phyloP scores from a whole-genome alignment of 2,113 vertebrate species.

The Paracanthobrama guichenoti region DNA sequence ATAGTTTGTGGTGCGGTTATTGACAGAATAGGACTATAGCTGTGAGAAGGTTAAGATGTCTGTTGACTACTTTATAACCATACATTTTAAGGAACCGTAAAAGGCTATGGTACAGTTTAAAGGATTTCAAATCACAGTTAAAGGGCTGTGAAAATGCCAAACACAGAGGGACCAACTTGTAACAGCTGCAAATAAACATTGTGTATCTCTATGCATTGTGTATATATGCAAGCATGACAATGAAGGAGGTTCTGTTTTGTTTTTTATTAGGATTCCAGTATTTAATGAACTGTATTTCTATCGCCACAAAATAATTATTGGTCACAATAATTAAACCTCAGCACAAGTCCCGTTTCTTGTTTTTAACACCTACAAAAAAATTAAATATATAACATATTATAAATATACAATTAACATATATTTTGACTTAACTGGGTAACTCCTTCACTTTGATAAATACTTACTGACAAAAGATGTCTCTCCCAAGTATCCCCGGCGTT shows the following conservation, averaged over 20 bases:
- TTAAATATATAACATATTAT: no score
- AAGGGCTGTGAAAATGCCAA: conserved; percentile 32
- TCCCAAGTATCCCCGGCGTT: conserved; percentile 78
- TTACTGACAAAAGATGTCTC: conserved; percentile 87
- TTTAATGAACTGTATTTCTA: background rate
- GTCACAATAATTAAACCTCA: background rate
- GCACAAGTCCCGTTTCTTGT: background rate
- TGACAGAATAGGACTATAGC: background rate
- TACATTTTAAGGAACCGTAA: background rate
- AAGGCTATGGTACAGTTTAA: conserved; percentile 33
- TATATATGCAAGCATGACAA: background rate
- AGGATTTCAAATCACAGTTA: background rate
- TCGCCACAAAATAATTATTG: no score
- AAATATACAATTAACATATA: no score
- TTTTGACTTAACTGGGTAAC: background rate
- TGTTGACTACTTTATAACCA: background rate
- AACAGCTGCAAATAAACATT: conserved; percentile 14
- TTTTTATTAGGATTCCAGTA: background rate
- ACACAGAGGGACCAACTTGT: background rate
- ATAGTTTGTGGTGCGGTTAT: background rate
- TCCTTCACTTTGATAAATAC: conserved; percentile 57
- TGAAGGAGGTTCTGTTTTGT: background rate
- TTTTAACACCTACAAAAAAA: background rate
- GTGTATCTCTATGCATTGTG: no score
- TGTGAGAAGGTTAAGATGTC: background rate